Percentiles rank a stretch among this genome's conserved stretches.
These are phyloP conservation scores for Leucoma salicis DNA, from an alignment of 2,888 invertebrate species.

Conservation along the genomic window DNA sequence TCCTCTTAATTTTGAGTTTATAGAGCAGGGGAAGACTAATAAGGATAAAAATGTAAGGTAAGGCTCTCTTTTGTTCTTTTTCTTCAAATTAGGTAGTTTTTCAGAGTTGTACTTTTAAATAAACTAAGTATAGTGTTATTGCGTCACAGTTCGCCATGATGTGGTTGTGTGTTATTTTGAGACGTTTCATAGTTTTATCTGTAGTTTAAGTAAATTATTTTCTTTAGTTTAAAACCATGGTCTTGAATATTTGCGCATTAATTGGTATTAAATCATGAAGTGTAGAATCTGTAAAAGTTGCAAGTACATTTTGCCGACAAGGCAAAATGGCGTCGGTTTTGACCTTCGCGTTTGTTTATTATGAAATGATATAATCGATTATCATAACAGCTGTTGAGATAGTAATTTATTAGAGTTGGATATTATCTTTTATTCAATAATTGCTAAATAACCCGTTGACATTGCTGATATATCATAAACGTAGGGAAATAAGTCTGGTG, in stretches of 20 bases:
- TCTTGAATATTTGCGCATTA: background rate
- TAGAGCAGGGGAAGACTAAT: conserved; percentile 37
- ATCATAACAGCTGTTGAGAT: conserved; percentile 18
- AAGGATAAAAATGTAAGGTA: conserved; percentile 53
- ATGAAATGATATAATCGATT: conserved; percentile 18
- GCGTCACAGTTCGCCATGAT: conserved; percentile 37
- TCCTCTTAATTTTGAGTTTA: conserved; percentile 37
- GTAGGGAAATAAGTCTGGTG: too few species aligned
- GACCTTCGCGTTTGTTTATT: conserved; percentile 35
- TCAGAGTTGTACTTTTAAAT: conserved; percentile 10
- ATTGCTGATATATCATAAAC: background rate
- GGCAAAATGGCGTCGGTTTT: conserved; percentile 30
- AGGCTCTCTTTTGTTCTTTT: conserved; percentile 39
- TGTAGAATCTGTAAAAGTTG: background rate
- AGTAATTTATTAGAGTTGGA: background rate
- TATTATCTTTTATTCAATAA: too few species aligned
- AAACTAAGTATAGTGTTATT: conserved; percentile 16
- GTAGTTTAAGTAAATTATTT: background rate
- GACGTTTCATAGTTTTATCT: background rate
- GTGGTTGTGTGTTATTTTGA: conserved; percentile 21
- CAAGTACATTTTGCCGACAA: conserved; percentile 14
- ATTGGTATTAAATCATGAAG: conserved; percentile 3
- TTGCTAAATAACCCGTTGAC: background rate
- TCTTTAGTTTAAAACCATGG: background rate
- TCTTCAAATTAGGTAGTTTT: conserved; percentile 17